These are phyloP conservation scores for Carlito syrichta DNA, from an alignment of 2,113 vertebrate species.

Conservation along the genomic window DNA sequence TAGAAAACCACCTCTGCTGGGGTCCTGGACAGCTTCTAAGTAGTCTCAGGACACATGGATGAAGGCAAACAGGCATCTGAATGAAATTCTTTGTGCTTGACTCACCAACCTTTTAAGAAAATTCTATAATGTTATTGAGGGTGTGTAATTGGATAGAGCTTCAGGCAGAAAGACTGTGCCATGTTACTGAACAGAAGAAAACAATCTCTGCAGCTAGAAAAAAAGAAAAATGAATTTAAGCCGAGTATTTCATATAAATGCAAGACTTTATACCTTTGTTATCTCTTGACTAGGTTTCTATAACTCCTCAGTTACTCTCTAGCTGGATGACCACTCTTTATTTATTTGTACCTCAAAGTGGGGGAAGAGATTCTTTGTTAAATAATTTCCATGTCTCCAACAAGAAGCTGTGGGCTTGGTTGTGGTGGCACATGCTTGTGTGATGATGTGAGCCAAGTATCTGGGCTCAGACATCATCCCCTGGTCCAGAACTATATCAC, in stretches of 20 bases:
- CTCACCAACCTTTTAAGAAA: slow-evolving; percentile 20
- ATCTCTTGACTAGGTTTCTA: neutral
- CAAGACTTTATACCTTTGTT: neutral
- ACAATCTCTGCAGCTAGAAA: neutral
- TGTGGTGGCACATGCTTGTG: neutral
- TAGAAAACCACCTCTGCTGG: neutral
- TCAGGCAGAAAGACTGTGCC: neutral
- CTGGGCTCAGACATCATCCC: too few relatives aligned
- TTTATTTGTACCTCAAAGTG: neutral
- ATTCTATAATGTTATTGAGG: neutral
- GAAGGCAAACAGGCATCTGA: neutral
- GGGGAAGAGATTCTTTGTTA: neutral
- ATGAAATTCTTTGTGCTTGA: neutral
- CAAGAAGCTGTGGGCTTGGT: neutral
- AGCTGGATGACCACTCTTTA: neutral
- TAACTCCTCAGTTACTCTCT: neutral
- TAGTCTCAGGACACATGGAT: neutral
- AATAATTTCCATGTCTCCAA: neutral
- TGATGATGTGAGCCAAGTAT: neutral
- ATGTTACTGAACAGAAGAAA: neutral
- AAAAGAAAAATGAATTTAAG: neutral
- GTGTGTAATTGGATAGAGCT: neutral
- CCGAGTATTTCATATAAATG: neutral
- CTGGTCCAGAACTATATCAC: neutral
- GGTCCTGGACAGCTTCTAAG: neutral